phyloP scores from a whole-genome alignment of 2,888 invertebrate genomes.

The Idaea aversata region DNA sequence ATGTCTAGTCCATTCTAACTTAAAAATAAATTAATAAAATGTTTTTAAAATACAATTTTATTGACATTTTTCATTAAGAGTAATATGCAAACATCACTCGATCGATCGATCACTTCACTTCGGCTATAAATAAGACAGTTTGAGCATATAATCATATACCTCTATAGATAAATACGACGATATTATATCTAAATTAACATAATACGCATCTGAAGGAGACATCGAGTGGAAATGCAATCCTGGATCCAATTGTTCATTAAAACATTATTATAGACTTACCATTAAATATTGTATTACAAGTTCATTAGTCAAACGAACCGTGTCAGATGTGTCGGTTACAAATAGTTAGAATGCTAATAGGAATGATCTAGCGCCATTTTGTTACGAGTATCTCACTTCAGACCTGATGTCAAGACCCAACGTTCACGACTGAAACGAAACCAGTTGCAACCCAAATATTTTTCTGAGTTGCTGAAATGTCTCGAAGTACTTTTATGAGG shows the following conservation, averaged over 20 bases:
- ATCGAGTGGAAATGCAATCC: constrained; percentile 70
- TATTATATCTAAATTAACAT: constrained; percentile 41
- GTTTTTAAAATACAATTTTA: constrained; percentile 78
- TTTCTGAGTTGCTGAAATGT: no score
- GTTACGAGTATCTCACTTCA: no score
- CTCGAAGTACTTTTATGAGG: no score
- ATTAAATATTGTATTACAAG: constrained; percentile 6
- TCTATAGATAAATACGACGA: constrained; percentile 31
- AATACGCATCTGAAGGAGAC: constrained; percentile 34
- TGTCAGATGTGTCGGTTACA: background rate
- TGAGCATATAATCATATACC: constrained; percentile 57
- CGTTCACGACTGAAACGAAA: no score
- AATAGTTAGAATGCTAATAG: no score
- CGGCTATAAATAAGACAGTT: constrained; percentile 63
- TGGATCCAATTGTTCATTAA: constrained; percentile 70
- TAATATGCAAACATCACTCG: constrained; percentile 76
- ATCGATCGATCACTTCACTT: constrained; percentile 57
- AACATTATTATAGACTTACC: constrained; percentile 62
- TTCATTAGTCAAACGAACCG: background rate
- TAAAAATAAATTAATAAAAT: background rate
- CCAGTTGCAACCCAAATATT: no score
- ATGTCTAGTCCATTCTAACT: background rate
- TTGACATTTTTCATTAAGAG: constrained; percentile 77
- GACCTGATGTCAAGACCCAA: no score
- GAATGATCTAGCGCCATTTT: no score